These are phyloP conservation scores for Sarcophaga subvicina DNA, from an alignment of 2,888 invertebrate species.

Conservation along the genomic window DNA sequence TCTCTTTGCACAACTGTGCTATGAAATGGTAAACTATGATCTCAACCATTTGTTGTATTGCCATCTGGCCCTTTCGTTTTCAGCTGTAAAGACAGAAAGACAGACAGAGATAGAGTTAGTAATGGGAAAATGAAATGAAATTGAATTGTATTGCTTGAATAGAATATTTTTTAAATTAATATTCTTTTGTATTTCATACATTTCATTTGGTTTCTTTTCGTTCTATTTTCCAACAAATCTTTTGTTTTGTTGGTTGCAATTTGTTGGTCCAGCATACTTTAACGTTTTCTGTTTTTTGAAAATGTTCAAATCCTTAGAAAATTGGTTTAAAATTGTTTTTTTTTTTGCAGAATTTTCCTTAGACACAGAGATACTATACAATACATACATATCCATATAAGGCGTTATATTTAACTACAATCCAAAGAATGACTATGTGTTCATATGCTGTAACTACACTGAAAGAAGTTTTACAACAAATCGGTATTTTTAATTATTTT, in stretches of 20 bases:
- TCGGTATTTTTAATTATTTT: too few species aligned
- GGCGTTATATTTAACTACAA: not conserved
- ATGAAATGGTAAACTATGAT: too few species aligned
- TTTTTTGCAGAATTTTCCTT: not conserved
- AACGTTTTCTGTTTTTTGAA: not conserved
- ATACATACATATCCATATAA: not conserved
- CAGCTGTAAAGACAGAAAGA: not conserved
- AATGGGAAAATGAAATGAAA: not conserved
- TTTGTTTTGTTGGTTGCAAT: not conserved
- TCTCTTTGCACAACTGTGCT: too few species aligned
- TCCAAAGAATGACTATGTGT: not conserved
- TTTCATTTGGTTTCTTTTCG: not conserved
- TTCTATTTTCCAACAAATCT: not conserved
- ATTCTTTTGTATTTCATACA: not conserved
- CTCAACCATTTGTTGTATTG: not conserved
- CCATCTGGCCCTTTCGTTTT: not conserved
- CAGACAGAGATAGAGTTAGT: not conserved
- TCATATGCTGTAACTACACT: not conserved
- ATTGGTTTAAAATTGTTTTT: not conserved
- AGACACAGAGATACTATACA: not conserved
- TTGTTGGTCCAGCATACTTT: not conserved
- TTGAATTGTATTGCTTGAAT: not conserved
- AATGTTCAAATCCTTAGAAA: slow-evolving; percentile 1
- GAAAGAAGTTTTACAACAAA: not conserved
- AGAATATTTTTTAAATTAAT: not conserved